A percentile compares a stretch with the other conserved stretches of the same genome.
These are phyloP conservation scores for Bos javanicus DNA, from an alignment of 2,113 vertebrate genomes.

Conservation along the genomic window DNA sequence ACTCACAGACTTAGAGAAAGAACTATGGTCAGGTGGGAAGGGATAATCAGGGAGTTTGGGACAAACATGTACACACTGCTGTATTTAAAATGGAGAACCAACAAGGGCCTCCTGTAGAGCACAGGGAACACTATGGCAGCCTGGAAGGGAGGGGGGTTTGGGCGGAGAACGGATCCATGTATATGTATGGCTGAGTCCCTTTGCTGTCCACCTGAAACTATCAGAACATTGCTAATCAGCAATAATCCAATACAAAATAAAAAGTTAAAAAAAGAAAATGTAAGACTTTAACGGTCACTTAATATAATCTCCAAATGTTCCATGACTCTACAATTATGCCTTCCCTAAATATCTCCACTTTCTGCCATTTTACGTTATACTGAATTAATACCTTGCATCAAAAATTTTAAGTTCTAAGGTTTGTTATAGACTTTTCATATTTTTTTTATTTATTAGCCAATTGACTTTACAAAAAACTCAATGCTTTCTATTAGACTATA, in stretches of 20 bases:
- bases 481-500: background rate
- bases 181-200: background rate
- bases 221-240: background rate
- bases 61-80: background rate
- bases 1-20: background rate
- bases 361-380: background rate
- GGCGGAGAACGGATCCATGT: background rate
- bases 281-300: background rate
- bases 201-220: background rate
- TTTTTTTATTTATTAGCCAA: background rate
- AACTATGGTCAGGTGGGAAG: background rate
- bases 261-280: background rate
- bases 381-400: background rate
- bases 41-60: background rate
- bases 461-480: background rate
- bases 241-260: background rate
- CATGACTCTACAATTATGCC: too few relatives aligned
- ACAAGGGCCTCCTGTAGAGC: background rate
- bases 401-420: background rate
- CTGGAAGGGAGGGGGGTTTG: fast-evolving
- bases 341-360: background rate
- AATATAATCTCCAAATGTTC: background rate
- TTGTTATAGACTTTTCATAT: background rate
- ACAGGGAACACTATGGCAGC: background rate
- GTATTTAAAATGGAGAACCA: background rate